Percentiles rank a stretch among this genome's conserved stretches.
Conservation (phyloP, 1,140 invertebrate species). For the Ceratosolen fusciceps region DNA sequence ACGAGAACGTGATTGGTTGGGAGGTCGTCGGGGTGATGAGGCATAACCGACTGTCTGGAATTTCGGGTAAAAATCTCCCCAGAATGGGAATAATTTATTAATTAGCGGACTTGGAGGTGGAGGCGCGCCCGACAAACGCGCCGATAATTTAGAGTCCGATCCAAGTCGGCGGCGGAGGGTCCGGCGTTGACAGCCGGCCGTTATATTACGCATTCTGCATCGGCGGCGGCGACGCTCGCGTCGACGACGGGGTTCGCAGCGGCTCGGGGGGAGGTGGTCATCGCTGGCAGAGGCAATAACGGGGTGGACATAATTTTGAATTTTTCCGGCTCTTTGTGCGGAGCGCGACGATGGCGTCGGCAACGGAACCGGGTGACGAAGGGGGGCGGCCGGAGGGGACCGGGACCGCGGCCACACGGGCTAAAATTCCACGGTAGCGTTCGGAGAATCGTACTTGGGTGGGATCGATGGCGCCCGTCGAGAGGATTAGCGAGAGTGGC, state of each 20-base stretch:
- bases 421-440: not conserved
- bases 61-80: not conserved
- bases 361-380: too few species aligned
- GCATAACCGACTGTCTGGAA: not conserved
- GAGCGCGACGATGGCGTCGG: not conserved
- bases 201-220: slow-evolving; percentile 7
- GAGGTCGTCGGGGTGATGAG: not conserved
- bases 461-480: slow-evolving; percentile 1
- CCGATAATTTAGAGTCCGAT: not conserved
- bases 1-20: too few species aligned
- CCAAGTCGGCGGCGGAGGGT: not conserved
- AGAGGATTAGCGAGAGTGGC: not conserved
- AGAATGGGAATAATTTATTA: not conserved
- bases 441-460: not conserved
- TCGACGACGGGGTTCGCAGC: too few species aligned
- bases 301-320: not conserved
- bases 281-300: not conserved
- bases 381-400: not conserved
- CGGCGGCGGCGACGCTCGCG: too few species aligned
- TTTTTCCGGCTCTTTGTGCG: not conserved
- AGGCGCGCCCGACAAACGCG: not conserved
- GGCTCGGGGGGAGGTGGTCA: too few species aligned
- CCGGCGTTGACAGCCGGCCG: not conserved
- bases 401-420: not conserved
- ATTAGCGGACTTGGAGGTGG: not conserved